Conservation (phyloP, 2,113 vertebrate genomes). For the Pionites leucogaster region DNA sequence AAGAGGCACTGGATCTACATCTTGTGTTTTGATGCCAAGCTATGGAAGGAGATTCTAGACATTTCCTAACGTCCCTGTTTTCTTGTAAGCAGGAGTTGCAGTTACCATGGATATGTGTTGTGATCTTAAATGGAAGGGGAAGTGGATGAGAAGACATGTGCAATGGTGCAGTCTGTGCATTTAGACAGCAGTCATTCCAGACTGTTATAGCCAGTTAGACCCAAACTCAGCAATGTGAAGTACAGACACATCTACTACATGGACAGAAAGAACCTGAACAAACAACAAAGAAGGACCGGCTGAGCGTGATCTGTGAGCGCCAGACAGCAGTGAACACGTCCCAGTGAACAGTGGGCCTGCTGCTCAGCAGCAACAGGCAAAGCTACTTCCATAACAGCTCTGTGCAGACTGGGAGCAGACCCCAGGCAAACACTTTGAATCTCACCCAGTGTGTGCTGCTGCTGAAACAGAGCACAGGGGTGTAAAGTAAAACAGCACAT, state of each 20-base stretch:
- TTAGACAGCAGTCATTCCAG: background rate
- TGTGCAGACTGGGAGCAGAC: background rate
- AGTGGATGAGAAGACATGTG: background rate
- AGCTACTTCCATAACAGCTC: background rate
- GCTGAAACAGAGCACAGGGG: background rate
- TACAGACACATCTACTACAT: background rate
- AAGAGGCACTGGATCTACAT: background rate
- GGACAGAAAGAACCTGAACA: background rate
- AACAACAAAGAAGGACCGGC: background rate
- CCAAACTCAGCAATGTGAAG: background rate
- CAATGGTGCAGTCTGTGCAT: background rate
- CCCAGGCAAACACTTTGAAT: background rate
- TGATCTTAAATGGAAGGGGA: background rate
- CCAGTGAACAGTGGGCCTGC: background rate
- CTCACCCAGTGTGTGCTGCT: background rate
- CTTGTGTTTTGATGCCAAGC: background rate
- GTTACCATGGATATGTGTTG: slow-evolving; percentile 2
- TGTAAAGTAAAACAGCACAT: background rate
- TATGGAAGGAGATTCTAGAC: background rate
- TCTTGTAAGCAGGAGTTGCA: background rate
- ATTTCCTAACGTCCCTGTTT: background rate
- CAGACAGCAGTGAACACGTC: background rate
- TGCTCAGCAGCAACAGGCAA: background rate
- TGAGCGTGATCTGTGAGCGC: background rate
- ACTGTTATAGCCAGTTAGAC: background rate